These are phyloP conservation scores for Drosophila percnosoma DNA, from an alignment of 2,888 invertebrate genomes.

Conservation along the genomic window DNA sequence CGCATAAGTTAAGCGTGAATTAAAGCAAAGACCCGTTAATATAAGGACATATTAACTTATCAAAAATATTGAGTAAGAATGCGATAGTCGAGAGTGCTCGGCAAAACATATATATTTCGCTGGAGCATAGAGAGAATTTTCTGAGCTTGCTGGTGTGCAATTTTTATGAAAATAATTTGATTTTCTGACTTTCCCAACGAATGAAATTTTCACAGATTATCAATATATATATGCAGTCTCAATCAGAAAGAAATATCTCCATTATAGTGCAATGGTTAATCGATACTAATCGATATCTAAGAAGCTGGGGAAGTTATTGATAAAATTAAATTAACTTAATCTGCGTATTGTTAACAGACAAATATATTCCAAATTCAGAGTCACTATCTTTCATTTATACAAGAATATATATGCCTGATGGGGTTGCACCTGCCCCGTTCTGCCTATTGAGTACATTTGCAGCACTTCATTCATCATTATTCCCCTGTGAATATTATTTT, in stretches of 20 bases:
- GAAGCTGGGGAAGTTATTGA: not conserved
- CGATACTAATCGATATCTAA: not conserved
- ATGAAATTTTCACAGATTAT: too few species aligned
- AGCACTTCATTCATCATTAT: not conserved
- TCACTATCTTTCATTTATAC: not conserved
- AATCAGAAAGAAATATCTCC: too few species aligned
- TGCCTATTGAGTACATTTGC: not conserved
- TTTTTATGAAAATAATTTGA: too few species aligned
- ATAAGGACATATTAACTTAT: not conserved
- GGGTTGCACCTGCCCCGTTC: not conserved
- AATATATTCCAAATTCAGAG: not conserved
- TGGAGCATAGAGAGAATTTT: too few species aligned
- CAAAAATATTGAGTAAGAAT: not conserved
- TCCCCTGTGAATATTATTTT: not conserved
- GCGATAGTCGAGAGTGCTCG: not conserved
- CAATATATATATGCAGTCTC: too few species aligned
- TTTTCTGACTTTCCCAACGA: too few species aligned
- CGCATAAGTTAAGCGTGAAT: not conserved
- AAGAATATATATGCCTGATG: not conserved
- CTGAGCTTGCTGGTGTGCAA: too few species aligned
- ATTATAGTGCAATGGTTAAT: not conserved
- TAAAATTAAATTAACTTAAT: not conserved
- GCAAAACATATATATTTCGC: too few species aligned
- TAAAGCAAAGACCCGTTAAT: not conserved
- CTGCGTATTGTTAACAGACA: too few species aligned